Conservation (phyloP, 1,140 invertebrate species). For the Drosophila bipectinata region DNA sequence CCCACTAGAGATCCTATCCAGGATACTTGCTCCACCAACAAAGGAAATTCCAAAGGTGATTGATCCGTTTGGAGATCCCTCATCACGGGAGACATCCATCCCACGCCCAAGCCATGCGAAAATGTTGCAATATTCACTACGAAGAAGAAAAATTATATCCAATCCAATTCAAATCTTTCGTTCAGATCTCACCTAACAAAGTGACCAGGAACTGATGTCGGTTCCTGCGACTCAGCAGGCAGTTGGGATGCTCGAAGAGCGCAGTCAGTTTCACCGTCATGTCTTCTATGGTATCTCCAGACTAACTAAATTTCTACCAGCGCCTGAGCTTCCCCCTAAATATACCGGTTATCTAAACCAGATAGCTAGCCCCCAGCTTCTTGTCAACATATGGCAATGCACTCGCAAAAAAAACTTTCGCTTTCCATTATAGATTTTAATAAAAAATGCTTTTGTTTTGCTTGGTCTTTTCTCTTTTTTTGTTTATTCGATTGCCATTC, state of each 20-base stretch:
- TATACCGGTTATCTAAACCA: slow-evolving; percentile 33
- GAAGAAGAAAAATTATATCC: not conserved
- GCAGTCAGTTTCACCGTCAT: slow-evolving; percentile 47
- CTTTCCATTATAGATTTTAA: not conserved
- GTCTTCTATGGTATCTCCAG: slow-evolving; percentile 6
- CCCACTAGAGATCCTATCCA: slow-evolving; percentile 74
- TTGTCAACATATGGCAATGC: slow-evolving; percentile 7
- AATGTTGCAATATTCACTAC: slow-evolving; percentile 83
- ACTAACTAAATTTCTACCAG: slow-evolving; percentile 23
- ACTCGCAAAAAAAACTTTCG: slow-evolving; percentile 18
- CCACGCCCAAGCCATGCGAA: slow-evolving; percentile 82
- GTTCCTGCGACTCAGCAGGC: slow-evolving; percentile 58
- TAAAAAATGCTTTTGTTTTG: not conserved
- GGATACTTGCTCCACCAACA: slow-evolving; percentile 62
- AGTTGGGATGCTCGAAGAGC: slow-evolving; percentile 49
- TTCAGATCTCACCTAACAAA: slow-evolving; percentile 43
- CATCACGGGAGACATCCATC: slow-evolving; percentile 84
- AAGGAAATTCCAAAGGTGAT: slow-evolving; percentile 62
- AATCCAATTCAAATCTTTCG: not conserved
- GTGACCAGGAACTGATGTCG: slow-evolving; percentile 62
- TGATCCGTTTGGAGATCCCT: slow-evolving; percentile 72
- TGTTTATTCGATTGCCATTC: not conserved
- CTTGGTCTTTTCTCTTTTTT: not conserved
- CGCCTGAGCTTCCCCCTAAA: slow-evolving; percentile 27
- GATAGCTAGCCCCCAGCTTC: slow-evolving; percentile 8